Evolutionary conservation across 2,888 invertebrate species (phyloP).

Genomic region (Zygaena filipendulae): DNA sequence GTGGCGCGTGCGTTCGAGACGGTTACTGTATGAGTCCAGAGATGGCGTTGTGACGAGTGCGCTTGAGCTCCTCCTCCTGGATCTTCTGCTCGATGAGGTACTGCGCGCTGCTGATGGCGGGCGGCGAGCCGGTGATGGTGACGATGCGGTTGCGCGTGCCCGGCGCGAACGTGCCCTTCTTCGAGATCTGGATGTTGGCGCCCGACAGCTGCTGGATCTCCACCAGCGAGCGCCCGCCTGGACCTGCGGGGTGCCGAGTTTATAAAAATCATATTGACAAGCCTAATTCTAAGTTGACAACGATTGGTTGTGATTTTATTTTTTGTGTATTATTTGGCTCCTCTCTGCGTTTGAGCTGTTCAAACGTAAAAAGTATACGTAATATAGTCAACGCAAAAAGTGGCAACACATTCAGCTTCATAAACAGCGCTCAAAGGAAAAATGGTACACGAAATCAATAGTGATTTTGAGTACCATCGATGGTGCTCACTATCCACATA

Average conservation of each 20-base stretch:
- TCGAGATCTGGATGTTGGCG: conserved; percentile 98
- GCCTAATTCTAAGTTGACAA: too few relatives aligned
- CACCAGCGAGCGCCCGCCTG: conserved; percentile 94
- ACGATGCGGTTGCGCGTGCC: conserved; percentile 98
- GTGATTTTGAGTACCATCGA: too few relatives aligned
- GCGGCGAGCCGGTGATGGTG: conserved; percentile 91
- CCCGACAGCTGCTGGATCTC: conserved; percentile 98
- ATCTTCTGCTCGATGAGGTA: conserved; percentile 97
- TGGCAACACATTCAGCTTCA: too few relatives aligned
- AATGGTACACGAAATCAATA: too few relatives aligned
- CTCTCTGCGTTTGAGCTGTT: too few relatives aligned
- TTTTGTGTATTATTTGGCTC: too few relatives aligned
- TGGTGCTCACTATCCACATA: too few relatives aligned
- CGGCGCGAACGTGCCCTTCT: conserved; percentile 97
- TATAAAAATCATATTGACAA: too few relatives aligned
- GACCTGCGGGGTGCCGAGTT: conserved; percentile 66
- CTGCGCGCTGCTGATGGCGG: conserved; percentile 91
- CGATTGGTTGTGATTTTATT: too few relatives aligned
- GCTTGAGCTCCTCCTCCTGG: conserved; percentile 94
- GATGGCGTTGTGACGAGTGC: conserved; percentile 89
- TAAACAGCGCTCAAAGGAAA: too few relatives aligned
- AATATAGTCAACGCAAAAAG: too few relatives aligned
- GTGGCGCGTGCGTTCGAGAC: background rate
- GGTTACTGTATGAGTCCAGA: conserved; percentile 77
- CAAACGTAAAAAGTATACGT: too few relatives aligned